phyloP scores from a whole-genome alignment of 2,888 invertebrate genomes.

The Drosophila atripex region DNA sequence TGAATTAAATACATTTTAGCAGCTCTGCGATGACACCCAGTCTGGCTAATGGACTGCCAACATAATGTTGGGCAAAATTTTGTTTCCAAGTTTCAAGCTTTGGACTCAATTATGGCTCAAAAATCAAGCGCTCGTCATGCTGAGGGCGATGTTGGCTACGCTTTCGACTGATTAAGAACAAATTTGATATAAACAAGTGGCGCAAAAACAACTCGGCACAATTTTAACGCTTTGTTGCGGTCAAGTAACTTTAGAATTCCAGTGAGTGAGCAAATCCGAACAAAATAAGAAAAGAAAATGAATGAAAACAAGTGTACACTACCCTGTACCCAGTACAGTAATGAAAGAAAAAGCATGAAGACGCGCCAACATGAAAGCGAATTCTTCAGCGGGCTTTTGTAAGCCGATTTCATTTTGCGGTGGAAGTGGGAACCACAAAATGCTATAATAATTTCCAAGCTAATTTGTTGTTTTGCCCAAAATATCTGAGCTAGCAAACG shows the following conservation, averaged over 20 bases:
- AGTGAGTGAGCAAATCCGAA: slow-evolving; percentile 23
- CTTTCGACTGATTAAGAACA: slow-evolving; percentile 74
- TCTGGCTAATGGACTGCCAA: neutral
- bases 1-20: slow-evolving; percentile 1
- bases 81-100: neutral
- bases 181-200: slow-evolving; percentile 42
- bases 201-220: slow-evolving; percentile 60
- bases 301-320: slow-evolving; percentile 58
- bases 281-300: slow-evolving; percentile 8
- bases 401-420: slow-evolving; percentile 65
- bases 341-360: slow-evolving; percentile 62
- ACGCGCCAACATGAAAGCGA: slow-evolving; percentile 60
- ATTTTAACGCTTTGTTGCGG: slow-evolving; percentile 70
- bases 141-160: slow-evolving; percentile 55
- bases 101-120: slow-evolving; percentile 14
- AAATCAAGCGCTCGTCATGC: slow-evolving; percentile 29
- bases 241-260: slow-evolving; percentile 66
- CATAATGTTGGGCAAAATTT: slow-evolving; percentile 5
- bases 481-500: slow-evolving; percentile 24
- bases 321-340: slow-evolving; percentile 18
- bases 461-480: slow-evolving; percentile 45
- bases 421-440: slow-evolving; percentile 53
- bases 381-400: slow-evolving; percentile 56
- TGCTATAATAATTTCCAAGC: slow-evolving; percentile 57
- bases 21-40: slow-evolving; percentile 1